Percentiles rank a stretch among this genome's conserved stretches.
Evolutionary conservation across 2,888 invertebrate genomes (phyloP).

Genomic region (Apotomis turbidana): DNA sequence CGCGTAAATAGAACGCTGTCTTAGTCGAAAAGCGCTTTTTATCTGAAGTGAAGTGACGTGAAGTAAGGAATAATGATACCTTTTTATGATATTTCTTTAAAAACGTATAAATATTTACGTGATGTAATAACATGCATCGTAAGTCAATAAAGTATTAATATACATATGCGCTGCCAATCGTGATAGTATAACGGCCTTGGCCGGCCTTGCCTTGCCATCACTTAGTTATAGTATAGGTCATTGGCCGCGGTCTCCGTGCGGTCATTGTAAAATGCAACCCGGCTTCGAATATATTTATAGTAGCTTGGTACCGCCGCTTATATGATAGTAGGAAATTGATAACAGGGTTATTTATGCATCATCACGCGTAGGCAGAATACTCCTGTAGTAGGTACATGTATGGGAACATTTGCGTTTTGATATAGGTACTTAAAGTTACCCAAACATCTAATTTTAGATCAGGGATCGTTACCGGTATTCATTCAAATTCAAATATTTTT

Average conservation of each 20-base stretch:
- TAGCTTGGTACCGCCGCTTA: background rate
- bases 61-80: background rate
- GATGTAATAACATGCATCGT: slow-evolving; percentile 25
- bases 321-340: background rate
- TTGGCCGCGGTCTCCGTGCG: slow-evolving; percentile 45
- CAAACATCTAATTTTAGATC: no score
- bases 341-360: background rate
- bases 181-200: slow-evolving; percentile 74
- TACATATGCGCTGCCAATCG: slow-evolving; percentile 49
- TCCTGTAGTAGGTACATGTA: no score
- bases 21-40: slow-evolving; percentile 18
- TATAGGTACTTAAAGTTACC: no score
- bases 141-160: slow-evolving; percentile 47
- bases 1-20: slow-evolving; percentile 53
- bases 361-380: background rate
- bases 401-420: no score
- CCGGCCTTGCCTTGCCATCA: slow-evolving; percentile 68
- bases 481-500: no score
- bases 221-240: slow-evolving; percentile 56
- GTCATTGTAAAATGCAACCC: slow-evolving; percentile 34
- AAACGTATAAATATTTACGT: no score
- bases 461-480: no score
- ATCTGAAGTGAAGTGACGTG: background rate
- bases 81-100: background rate
- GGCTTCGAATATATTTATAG: slow-evolving; percentile 1